Evolutionary conservation across 2,888 invertebrate genomes (phyloP), one percentile per base, ranked within the genome.

Genomic region (Oscheius onirici): DNA sequence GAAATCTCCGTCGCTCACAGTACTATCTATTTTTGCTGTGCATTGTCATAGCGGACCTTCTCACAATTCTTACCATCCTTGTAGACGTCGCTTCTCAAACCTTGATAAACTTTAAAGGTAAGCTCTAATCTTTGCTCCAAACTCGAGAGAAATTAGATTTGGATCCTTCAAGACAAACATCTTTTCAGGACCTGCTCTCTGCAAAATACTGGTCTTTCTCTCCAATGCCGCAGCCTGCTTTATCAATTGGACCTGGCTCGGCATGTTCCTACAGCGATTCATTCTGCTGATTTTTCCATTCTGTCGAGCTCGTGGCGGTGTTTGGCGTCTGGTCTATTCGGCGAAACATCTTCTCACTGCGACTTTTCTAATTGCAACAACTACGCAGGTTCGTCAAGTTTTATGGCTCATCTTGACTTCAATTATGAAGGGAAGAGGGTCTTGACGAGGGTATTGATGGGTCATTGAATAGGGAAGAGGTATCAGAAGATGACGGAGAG

Each of bases 161-260:
- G n/a, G n/a, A n/a, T n/a, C n/a, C n/a, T 11, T 43, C 8, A 43
- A 43, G 13, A 43, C 8, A 43, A 43, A 13, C 13, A 13, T 17
- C 51, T n/a, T 71, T 82, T 40, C 67, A 84, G 84, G 84, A 17
- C 74, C 77, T 17, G 61, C 79, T 26, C 76, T 84, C 41, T 84
- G 84, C 76, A 83, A 83, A 73, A 57, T 76, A 2, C 75, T 84
- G 43, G 74, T 80, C 3, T 84, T 83, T 70, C 43, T 83, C 60
- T 84, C 82, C 5, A 84, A 82, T 67, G 72, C 70, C 10, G 80
- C 81, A 1, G 77, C 82, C 17, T 82, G 82, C 46, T 84, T 82
- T 71, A 76, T 75, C 52, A 84, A 83, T 57, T 84, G 84, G 84
- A 68, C 76, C 3, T 84, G 84, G 84, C 72, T 84, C 13, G 73